phyloP scores from a whole-genome alignment of 2,888 invertebrate species.

The Dynastes tityus region DNA sequence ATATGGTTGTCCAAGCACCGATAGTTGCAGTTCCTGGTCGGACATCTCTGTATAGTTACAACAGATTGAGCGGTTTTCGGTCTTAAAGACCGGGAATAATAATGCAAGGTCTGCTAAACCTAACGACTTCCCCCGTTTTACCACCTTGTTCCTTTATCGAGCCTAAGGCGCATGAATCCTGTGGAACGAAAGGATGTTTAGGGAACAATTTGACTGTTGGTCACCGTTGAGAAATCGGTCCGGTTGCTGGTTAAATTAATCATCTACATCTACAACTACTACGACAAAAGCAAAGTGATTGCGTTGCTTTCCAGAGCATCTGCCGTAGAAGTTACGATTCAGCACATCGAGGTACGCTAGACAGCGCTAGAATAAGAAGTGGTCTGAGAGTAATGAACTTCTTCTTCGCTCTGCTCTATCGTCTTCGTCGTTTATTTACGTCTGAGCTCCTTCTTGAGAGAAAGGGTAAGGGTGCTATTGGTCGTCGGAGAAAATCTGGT shows the following conservation, averaged over 20 bases:
- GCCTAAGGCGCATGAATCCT: not conserved
- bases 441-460: not conserved
- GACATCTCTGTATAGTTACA: too few species aligned
- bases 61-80: too few species aligned
- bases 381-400: not conserved
- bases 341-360: not conserved
- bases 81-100: too few species aligned
- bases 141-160: not conserved
- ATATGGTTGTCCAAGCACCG: too few species aligned
- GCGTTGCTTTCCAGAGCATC: not conserved
- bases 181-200: not conserved
- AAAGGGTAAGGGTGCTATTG: not conserved
- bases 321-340: not conserved
- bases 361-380: not conserved
- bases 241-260: conserved; percentile 18
- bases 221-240: not conserved
- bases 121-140: not conserved
- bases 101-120: too few species aligned
- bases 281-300: not conserved
- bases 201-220: not conserved
- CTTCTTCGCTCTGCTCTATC: not conserved
- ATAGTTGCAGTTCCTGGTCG: too few species aligned
- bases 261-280: not conserved
- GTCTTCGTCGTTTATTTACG: not conserved
- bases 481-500: conserved; percentile 2